These are phyloP conservation scores for Ophiodon elongatus DNA, from an alignment of 2,113 vertebrate genomes.

Conservation along the genomic window DNA sequence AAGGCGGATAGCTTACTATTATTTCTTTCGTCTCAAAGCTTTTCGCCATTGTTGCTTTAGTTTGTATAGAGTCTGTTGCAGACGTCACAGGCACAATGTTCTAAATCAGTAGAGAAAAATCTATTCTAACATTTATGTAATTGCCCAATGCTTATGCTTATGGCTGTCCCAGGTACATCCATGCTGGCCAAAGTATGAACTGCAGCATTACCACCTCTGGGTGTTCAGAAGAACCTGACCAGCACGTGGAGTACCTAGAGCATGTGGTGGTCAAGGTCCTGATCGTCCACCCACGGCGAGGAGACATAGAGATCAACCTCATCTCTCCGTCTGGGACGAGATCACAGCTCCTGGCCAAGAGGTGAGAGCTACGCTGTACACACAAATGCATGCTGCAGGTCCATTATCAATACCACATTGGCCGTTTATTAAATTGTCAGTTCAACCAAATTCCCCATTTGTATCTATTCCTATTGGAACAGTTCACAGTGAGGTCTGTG, in stretches of 20 bases:
- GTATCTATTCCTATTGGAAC: not conserved
- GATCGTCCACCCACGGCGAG: conserved; percentile 89
- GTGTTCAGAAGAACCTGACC: conserved; percentile 85
- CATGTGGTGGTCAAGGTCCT: conserved; percentile 90
- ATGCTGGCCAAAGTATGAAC: conserved; percentile 85
- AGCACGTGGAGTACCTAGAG: conserved; percentile 88
- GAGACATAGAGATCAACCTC: conserved; percentile 93
- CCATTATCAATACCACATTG: not conserved
- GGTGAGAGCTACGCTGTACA: conserved; percentile 77
- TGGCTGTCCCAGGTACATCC: conserved; percentile 85
- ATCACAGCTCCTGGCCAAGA: conserved; percentile 90
- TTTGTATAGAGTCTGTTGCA: not conserved
- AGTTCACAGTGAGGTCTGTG: not conserved
- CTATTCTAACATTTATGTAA: not conserved
- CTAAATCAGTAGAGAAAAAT: not conserved
- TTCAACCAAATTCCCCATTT: not conserved
- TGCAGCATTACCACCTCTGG: conserved; percentile 83
- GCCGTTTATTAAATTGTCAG: not conserved
- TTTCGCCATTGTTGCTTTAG: not conserved
- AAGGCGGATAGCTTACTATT: not conserved
- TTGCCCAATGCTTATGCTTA: not conserved
- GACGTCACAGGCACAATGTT: not conserved
- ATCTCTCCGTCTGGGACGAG: conserved; percentile 90
- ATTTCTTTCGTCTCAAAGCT: not conserved
- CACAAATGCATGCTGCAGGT: not conserved